These are phyloP conservation scores for Limnephilus marmoratus DNA, from an alignment of 2,888 invertebrate species.

Conservation along the genomic window DNA sequence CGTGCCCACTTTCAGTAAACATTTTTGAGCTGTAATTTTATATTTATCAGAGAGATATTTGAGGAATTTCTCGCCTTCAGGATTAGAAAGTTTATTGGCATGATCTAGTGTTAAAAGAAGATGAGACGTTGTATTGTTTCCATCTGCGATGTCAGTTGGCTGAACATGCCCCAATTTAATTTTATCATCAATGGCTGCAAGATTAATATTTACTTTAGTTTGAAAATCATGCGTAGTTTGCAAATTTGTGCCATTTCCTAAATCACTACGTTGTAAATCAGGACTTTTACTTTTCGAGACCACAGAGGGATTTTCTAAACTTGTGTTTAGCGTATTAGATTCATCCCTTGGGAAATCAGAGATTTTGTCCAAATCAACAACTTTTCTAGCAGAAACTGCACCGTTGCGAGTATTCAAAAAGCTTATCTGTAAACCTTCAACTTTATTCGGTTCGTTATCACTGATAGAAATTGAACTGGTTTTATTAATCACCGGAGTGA, in stretches of 20 bases:
- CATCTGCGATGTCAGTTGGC: not conserved
- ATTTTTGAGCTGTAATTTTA: conserved; percentile 64
- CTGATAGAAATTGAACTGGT: not conserved
- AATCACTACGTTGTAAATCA: not conserved
- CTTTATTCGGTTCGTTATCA: not conserved
- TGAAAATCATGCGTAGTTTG: not conserved
- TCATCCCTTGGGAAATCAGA: not conserved
- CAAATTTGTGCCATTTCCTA: not conserved
- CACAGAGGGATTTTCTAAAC: not conserved
- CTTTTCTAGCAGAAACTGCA: conserved; percentile 18
- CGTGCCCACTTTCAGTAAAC: conserved; percentile 16
- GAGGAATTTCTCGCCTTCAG: conserved; percentile 75
- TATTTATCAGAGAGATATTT: conserved; percentile 70
- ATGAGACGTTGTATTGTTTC: conserved; percentile 71
- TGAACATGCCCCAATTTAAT: not conserved
- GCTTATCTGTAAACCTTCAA: conserved; percentile 2
- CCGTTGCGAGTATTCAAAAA: not conserved
- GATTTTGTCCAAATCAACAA: not conserved
- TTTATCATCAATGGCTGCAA: not conserved
- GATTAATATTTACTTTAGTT: not conserved
- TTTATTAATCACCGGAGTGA: not conserved
- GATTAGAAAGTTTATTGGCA: conserved; percentile 73
- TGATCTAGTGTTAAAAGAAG: conserved; percentile 76
- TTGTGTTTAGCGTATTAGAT: not conserved
- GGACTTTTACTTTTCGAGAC: not conserved